These are phyloP conservation scores for Subacronicta megacephala DNA, from an alignment of 2,888 invertebrate species.

Conservation along the genomic window DNA sequence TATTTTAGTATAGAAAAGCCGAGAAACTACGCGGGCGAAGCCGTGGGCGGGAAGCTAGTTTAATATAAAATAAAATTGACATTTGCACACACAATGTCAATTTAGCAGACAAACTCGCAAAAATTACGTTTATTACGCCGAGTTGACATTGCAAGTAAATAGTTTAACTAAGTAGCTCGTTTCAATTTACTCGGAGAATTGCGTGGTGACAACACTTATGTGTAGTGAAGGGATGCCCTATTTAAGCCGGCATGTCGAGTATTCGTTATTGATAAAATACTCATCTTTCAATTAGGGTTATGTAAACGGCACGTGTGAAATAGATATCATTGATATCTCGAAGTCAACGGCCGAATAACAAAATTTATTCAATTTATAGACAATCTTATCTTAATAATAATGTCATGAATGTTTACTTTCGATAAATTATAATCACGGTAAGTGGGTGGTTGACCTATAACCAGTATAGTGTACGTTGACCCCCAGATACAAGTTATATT, in stretches of 20 bases:
- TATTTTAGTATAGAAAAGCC: no score
- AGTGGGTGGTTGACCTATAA: constrained; percentile 46
- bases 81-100: no score
- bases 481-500: no score
- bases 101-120: no score
- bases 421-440: constrained; percentile 42
- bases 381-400: constrained; percentile 53
- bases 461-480: constrained; percentile 21
- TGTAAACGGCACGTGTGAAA: constrained; percentile 36
- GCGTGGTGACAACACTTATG: constrained; percentile 8
- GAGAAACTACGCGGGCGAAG: no score
- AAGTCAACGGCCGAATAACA: constrained; percentile 49
- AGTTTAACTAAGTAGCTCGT: background rate
- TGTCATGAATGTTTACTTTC: constrained; percentile 50
- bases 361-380: constrained; percentile 53
- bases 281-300: constrained; percentile 45
- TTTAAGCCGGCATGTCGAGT: constrained; percentile 12
- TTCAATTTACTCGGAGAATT: background rate
- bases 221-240: constrained; percentile 27
- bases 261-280: constrained; percentile 32
- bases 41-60: no score
- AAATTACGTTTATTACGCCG: no score
- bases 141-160: no score
- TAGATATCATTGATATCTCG: constrained; percentile 33
- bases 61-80: no score